A percentile compares a stretch with the other conserved stretches of the same genome.
phyloP scores from a whole-genome alignment of 2,888 invertebrate genomes.

The Epinotia demarniana region DNA sequence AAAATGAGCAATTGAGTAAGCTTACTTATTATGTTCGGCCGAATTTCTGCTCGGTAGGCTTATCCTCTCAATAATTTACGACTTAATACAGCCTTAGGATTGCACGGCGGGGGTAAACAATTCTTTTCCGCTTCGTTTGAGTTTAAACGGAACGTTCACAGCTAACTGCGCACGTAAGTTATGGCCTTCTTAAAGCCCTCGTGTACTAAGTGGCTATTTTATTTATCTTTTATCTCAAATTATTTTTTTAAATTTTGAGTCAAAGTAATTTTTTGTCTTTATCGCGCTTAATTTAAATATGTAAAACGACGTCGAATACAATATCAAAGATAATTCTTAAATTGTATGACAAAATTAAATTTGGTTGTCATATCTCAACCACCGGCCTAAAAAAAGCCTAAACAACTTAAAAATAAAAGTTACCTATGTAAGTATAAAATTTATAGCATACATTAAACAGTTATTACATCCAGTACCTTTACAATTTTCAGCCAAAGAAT shows the following conservation, averaged over 20 bases:
- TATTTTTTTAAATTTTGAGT: background rate
- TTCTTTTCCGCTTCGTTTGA: constrained; percentile 31
- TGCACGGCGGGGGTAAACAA: constrained; percentile 23
- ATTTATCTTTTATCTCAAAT: constrained; percentile 1
- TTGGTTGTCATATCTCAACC: no score
- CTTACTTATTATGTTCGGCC: constrained; percentile 9
- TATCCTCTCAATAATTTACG: constrained; percentile 33
- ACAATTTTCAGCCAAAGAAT: no score
- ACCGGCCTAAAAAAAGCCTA: no score
- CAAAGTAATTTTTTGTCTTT: background rate
- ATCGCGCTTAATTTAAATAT: background rate
- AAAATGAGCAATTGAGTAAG: background rate
- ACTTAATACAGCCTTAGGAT: constrained; percentile 25
- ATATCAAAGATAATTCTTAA: no score
- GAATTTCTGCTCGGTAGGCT: constrained; percentile 18
- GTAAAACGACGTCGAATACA: background rate
- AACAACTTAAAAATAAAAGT: no score
- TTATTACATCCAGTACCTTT: no score
- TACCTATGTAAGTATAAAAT: no score
- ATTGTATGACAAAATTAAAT: no score
- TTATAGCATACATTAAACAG: no score
- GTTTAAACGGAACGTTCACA: constrained; percentile 30
- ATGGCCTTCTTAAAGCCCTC: constrained; percentile 23
- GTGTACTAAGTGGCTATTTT: background rate
- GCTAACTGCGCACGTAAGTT: constrained; percentile 26